Conservation (phyloP, 2,797 vertebrate genomes). For the Lindbergichthys nudifrons region DNA sequence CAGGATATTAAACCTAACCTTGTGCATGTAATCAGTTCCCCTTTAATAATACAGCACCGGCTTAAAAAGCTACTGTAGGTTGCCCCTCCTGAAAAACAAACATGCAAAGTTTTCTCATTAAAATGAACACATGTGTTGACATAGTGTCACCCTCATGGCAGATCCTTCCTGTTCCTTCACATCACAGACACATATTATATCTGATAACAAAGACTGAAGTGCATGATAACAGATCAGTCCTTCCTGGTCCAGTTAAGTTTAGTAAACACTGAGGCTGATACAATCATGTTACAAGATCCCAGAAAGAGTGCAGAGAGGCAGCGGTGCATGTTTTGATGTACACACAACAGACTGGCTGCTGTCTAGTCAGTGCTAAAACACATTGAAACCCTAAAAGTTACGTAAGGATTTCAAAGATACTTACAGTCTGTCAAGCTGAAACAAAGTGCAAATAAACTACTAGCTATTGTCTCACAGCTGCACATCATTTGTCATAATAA, state of each 20-base stretch:
- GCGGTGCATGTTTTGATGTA: neutral
- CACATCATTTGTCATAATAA: neutral
- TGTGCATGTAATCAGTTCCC: too few species aligned
- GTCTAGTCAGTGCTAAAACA: neutral
- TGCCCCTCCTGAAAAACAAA: slow-evolving; percentile 2
- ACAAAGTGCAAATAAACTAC: neutral
- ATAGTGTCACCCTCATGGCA: neutral
- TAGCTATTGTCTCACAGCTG: too few species aligned
- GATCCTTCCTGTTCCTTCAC: neutral
- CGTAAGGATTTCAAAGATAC: too few species aligned
- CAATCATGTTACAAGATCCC: slow-evolving; percentile 10
- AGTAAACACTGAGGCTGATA: slow-evolving; percentile 39
- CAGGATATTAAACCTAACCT: too few species aligned
- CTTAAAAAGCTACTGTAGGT: too few species aligned
- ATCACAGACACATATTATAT: neutral
- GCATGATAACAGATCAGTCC: neutral
- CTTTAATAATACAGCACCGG: too few species aligned
- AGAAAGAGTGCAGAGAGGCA: slow-evolving; percentile 10
- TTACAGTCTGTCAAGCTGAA: neutral
- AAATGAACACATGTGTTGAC: slow-evolving; percentile 4
- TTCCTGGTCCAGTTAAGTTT: neutral
- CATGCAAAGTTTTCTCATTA: neutral
- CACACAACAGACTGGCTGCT: neutral
- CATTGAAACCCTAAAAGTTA: neutral
- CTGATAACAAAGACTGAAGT: too few species aligned